Conservation (phyloP, 2,888 invertebrate genomes). For the Hyalella azteca region DNA sequence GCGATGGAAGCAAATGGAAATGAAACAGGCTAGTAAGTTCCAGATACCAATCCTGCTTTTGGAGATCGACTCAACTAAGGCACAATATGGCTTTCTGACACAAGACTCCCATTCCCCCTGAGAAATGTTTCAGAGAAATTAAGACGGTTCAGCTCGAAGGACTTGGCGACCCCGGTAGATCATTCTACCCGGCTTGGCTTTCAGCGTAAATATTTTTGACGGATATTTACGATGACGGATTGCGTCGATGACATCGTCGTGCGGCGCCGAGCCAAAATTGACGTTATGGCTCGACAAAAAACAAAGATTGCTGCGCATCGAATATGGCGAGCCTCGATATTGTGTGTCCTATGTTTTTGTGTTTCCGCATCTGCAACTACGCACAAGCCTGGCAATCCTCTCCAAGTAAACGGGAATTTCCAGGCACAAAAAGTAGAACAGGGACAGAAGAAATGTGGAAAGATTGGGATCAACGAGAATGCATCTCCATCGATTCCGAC, state of each 20-base stretch:
- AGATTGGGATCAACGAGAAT: background rate
- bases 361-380: background rate
- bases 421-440: background rate
- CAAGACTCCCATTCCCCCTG: background rate
- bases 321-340: background rate
- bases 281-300: background rate
- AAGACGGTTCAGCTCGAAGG: background rate
- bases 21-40: background rate
- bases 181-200: background rate
- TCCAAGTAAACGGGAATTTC: background rate
- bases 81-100: background rate
- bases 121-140: background rate
- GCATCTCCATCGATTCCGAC: slow-evolving; percentile 15
- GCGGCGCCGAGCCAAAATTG: background rate
- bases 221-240: background rate
- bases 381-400: background rate
- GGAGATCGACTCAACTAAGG: background rate
- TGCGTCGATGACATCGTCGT: background rate
- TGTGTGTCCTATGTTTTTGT: background rate
- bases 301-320: background rate
- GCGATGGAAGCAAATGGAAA: background rate
- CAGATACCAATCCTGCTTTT: background rate
- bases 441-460: background rate
- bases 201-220: slow-evolving; percentile 6
- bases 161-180: background rate